Evolutionary conservation across 1,140 invertebrate genomes (phyloP).

Genomic region (Contarinia nasturtii): DNA sequence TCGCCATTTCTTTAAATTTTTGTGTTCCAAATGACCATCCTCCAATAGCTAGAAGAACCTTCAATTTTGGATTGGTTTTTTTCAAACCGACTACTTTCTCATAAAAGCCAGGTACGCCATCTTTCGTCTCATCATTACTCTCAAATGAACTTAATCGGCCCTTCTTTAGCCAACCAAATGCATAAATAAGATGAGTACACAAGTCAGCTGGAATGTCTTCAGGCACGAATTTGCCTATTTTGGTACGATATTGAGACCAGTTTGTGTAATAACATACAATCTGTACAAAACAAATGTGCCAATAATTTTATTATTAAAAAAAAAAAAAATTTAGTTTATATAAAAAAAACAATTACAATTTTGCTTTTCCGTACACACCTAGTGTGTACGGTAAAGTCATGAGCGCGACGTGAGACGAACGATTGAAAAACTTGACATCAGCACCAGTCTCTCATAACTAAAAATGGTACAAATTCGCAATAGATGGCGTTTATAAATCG

Average conservation of each 20-base stretch:
- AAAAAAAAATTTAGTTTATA: no score
- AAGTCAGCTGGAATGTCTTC: constrained; percentile 90
- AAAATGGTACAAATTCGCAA: no score
- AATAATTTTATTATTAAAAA: no score
- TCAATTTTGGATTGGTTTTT: constrained; percentile 75
- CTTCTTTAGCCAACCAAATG: constrained; percentile 93
- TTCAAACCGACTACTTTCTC: constrained; percentile 67
- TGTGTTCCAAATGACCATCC: constrained; percentile 92
- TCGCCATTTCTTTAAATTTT: constrained; percentile 85
- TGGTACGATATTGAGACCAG: constrained; percentile 90
- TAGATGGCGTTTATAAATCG: no score
- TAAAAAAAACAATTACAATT: no score
- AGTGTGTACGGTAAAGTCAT: no score
- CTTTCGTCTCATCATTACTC: constrained; percentile 80
- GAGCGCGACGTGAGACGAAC: no score
- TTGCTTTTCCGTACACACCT: no score
- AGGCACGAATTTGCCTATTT: constrained; percentile 80
- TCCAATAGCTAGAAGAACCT: constrained; percentile 69
- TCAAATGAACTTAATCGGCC: constrained; percentile 82
- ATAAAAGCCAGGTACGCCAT: constrained; percentile 76
- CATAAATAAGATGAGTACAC: constrained; percentile 90
- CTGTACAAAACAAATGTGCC: constrained; percentile 27
- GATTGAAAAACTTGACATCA: no score
- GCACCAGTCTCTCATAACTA: no score
- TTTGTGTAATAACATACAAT: constrained; percentile 93